Percentiles rank a stretch among this genome's conserved stretches.
Evolutionary conservation across 1,140 invertebrate species (phyloP).

Genomic region (Neodiprion lecontei): DNA sequence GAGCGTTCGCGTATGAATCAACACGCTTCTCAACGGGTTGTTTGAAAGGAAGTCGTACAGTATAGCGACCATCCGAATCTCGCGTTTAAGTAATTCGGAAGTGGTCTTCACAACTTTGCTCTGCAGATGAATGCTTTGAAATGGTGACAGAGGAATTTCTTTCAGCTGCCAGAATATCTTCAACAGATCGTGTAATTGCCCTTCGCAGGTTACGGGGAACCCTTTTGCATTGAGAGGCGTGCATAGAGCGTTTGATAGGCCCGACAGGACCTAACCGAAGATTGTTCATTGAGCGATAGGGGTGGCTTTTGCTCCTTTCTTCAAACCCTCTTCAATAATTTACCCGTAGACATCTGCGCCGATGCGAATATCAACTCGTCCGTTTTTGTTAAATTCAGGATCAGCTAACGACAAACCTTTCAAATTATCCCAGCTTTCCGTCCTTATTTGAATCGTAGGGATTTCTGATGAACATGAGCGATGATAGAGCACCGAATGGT

Average conservation of each 20-base stretch:
- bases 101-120: constrained; percentile 27
- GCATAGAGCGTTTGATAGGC: neutral
- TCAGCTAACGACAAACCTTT: constrained; percentile 21
- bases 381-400: constrained; percentile 17
- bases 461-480: constrained; percentile 19
- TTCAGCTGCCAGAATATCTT: constrained; percentile 19
- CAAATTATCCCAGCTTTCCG: constrained; percentile 9
- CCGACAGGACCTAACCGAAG: constrained; percentile 20
- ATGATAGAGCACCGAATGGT: neutral
- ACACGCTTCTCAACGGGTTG: constrained; percentile 21
- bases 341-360: constrained; percentile 27
- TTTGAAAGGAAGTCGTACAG: constrained; percentile 28
- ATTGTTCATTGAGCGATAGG: constrained; percentile 21
- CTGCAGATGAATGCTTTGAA: constrained; percentile 14
- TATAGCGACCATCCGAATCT: constrained; percentile 18
- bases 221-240: neutral
- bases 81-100: constrained; percentile 13
- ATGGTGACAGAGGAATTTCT: neutral
- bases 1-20: constrained; percentile 23
- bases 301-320: neutral
- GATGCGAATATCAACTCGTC: constrained; percentile 24
- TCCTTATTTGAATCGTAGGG: neutral
- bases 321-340: constrained; percentile 19
- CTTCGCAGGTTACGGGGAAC: neutral
- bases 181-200: neutral